Base-by-base conservation (phyloP, 2,113 vertebrate genomes). In the Hiodon tergisus region DNA sequence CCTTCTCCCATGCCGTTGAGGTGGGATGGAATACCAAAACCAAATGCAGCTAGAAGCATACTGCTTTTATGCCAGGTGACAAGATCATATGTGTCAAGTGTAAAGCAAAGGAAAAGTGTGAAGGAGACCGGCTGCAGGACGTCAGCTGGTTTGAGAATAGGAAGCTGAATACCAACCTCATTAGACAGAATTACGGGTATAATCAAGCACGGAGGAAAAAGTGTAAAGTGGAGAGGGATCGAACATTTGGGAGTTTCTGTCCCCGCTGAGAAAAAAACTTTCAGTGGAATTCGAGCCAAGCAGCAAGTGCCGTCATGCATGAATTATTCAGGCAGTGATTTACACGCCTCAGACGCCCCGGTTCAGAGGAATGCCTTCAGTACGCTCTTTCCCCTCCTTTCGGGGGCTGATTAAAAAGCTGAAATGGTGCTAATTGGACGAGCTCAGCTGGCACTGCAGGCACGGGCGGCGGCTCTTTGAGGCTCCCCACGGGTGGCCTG, bases 371-470 rank as follows among this genome's bases (percentile, higher is more conserved):
- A 31, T 53, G 67, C 67, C 67, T 69, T 69, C 50, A 69, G 48
- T 9, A 55, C 4, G 11, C 54, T 6, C 6, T 69, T 46, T 0
- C 46, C 5, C 58, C 0, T 55, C 31, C 4, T 74, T n/a, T 62
- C n/a, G 46, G 14, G 59, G n/a, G 31, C 31, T 3, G 60, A 54
- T 73, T 73, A 63, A 63, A 73, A 63, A 63, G 6, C 58, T 16
- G 59, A 73, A 62, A 62, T 11, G 59, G 58, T 46, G 17, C 63
- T 74, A 74, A 74, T 74, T 74, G 63, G 53, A 74, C 14, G 54
- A 66, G 63, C 48, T 73, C 60, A 11, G 60, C 9, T 48, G 54
- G 63, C 31, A 31, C 53, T 54, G 13, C 5, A 11, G 53, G 52
- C 17, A 14, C 7, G 53, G 31, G 69, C 31, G 31, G 31, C 9